phyloP scores from a whole-genome alignment of 2,797 vertebrate species.

The Syngnathus acus region DNA sequence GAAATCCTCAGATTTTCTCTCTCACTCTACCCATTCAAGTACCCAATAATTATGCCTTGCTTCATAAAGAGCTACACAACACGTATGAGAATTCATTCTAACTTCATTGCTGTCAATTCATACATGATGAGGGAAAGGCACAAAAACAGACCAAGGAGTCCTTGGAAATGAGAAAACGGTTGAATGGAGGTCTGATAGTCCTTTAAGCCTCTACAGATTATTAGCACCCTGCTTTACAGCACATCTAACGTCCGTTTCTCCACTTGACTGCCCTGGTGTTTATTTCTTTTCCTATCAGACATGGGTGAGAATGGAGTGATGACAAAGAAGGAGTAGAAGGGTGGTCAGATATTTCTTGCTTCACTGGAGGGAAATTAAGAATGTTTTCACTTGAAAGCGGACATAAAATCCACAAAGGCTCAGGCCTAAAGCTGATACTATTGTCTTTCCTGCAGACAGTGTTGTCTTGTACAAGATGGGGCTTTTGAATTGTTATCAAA shows the following conservation, averaged over 20 bases:
- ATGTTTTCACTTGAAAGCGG: slow-evolving; percentile 50
- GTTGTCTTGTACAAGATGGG: slow-evolving; percentile 17
- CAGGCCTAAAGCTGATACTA: slow-evolving; percentile 27
- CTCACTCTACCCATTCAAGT: background rate
- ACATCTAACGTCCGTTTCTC: slow-evolving; percentile 39
- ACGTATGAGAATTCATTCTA: background rate
- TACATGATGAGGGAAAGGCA: slow-evolving; percentile 10
- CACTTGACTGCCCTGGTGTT: slow-evolving; percentile 42
- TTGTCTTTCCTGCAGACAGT: slow-evolving; percentile 30
- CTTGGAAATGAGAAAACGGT: slow-evolving; percentile 34
- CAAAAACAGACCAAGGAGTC: slow-evolving; percentile 24
- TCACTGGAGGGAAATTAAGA: slow-evolving; percentile 52
- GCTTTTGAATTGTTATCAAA: slow-evolving; percentile 14
- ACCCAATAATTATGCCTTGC: background rate
- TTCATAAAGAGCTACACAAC: background rate
- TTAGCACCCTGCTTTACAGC: slow-evolving; percentile 35
- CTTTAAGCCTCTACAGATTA: slow-evolving; percentile 29
- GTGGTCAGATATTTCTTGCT: slow-evolving; percentile 50
- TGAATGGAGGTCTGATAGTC: background rate
- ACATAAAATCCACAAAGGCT: slow-evolving; percentile 27
- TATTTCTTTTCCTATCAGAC: slow-evolving; percentile 44
- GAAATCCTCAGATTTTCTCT: background rate
- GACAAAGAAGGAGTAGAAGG: slow-evolving; percentile 46
- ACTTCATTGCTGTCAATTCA: slow-evolving; percentile 12
- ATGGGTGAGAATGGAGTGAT: slow-evolving; percentile 31